Conservation (phyloP, 1,140 invertebrate genomes). For the Sinonovacula constricta region DNA sequence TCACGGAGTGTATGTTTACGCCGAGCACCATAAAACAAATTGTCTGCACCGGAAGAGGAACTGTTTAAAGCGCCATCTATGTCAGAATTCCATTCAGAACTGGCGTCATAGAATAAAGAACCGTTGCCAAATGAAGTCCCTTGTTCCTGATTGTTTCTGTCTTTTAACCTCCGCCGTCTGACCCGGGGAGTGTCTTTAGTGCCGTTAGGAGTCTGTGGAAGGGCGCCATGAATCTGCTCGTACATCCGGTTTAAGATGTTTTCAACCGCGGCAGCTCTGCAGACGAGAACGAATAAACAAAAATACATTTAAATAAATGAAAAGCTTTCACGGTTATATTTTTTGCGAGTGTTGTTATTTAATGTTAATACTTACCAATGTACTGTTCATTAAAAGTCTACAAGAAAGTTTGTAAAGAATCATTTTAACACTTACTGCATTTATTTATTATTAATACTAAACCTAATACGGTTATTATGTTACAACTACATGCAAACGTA, state of each 20-base stretch:
- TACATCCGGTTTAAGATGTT: slow-evolving; percentile 38
- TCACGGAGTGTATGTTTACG: no score
- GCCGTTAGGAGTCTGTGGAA: slow-evolving; percentile 27
- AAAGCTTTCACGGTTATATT: no score
- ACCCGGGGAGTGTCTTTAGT: slow-evolving; percentile 29
- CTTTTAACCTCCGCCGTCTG: slow-evolving; percentile 6
- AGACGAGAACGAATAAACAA: not conserved
- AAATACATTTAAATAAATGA: not conserved
- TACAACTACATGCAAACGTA: no score
- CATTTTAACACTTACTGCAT: no score
- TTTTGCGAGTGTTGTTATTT: no score
- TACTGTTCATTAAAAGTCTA: no score
- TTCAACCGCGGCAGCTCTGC: slow-evolving; percentile 27
- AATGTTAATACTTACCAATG: no score
- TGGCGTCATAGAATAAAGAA: slow-evolving; percentile 28
- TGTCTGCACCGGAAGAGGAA: slow-evolving; percentile 24
- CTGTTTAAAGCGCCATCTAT: not conserved
- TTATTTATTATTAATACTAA: no score
- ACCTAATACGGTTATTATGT: no score
- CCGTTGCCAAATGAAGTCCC: not conserved
- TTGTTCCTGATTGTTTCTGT: not conserved
- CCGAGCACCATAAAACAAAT: no score
- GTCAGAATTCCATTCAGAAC: slow-evolving; percentile 27
- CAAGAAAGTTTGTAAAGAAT: no score
- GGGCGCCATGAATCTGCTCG: slow-evolving; percentile 42